phyloP scores from a whole-genome alignment of 2,113 vertebrate genomes.

The Irena cyanogastra region DNA sequence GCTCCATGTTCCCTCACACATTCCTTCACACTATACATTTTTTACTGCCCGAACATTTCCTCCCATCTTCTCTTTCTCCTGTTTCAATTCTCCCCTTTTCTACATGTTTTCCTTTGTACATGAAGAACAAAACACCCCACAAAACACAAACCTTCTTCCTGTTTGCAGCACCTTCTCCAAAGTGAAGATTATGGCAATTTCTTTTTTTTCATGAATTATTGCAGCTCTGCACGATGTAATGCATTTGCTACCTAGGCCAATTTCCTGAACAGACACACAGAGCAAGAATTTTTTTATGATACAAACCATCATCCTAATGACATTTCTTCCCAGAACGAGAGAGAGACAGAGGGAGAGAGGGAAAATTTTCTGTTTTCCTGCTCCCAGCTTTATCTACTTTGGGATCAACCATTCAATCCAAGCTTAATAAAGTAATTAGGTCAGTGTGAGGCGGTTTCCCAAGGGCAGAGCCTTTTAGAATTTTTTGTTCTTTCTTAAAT shows the following conservation, averaged over 20 bases:
- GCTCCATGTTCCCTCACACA: fast-evolving
- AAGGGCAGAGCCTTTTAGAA: constrained; percentile 12
- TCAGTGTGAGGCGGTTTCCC: constrained; percentile 32
- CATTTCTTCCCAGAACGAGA: constrained; percentile 5
- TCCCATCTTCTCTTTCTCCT: background rate
- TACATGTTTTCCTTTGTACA: background rate
- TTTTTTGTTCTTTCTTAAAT: constrained; percentile 41
- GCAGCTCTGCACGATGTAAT: background rate
- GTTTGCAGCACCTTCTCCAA: background rate
- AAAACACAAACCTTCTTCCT: background rate
- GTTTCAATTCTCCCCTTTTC: background rate
- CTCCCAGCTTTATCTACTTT: constrained; percentile 46
- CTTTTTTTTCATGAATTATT: background rate
- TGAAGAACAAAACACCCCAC: background rate
- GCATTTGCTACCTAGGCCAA: background rate
- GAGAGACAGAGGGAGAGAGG: background rate
- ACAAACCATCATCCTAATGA: background rate
- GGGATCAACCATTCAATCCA: constrained; percentile 50
- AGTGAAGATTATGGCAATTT: background rate
- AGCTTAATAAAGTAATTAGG: constrained; percentile 59
- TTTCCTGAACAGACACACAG: background rate
- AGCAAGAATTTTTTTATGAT: background rate
- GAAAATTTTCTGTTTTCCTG: constrained; percentile 25
- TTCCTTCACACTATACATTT: background rate
- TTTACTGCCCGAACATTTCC: background rate